These are phyloP conservation scores for Ennomos quercinarius DNA, from an alignment of 2,888 invertebrate species.

Conservation along the genomic window DNA sequence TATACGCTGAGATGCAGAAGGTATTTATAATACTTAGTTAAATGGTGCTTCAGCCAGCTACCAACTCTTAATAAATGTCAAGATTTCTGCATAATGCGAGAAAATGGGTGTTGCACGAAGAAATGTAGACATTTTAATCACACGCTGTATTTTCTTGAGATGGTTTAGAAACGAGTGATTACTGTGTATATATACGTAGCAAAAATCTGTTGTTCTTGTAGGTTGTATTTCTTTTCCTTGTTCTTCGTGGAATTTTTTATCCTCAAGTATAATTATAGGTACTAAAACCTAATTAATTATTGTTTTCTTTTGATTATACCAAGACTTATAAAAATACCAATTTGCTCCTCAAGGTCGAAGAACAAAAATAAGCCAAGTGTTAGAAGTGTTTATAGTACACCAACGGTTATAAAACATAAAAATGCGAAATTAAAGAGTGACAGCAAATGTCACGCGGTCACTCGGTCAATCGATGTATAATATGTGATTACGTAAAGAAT, in stretches of 20 bases:
- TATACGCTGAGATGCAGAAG: no score
- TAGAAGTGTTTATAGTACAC: conserved; percentile 3
- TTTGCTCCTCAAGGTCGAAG: background rate
- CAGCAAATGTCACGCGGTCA: conserved; percentile 18
- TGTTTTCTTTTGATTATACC: conserved; percentile 7
- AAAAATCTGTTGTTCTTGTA: background rate
- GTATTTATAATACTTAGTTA: no score
- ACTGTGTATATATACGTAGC: no score
- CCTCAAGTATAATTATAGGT: background rate
- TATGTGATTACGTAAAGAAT: conserved; percentile 4
- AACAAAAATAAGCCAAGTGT: conserved; percentile 2
- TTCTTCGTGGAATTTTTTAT: conserved; percentile 6
- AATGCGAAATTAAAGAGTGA: background rate
- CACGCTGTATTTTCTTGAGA: no score
- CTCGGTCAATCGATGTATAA: conserved; percentile 8
- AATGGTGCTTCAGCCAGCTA: no score
- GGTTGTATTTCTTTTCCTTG: conserved; percentile 9
- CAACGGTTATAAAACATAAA: background rate
- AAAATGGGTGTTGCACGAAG: no score
- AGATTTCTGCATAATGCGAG: no score
- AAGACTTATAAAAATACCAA: no score
- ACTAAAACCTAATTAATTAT: background rate
- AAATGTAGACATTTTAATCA: no score
- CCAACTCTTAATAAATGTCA: no score
- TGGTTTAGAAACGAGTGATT: no score